Conservation (phyloP, 2,888 invertebrate species). For the Leptura quadrifasciata region DNA sequence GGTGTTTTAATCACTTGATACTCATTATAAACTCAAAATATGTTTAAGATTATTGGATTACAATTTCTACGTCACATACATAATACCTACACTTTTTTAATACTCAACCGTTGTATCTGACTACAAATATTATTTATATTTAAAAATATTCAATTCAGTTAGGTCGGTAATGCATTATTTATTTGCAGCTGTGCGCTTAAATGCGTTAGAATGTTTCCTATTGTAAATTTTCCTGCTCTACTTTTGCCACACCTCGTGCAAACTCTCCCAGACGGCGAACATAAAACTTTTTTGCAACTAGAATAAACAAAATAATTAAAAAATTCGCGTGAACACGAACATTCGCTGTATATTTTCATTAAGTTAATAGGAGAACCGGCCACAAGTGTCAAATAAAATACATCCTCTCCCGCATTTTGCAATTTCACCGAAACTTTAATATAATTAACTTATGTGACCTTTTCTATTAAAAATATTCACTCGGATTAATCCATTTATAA, state of each 20-base stretch:
- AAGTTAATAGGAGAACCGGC: neutral
- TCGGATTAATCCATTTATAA: slow-evolving; percentile 28
- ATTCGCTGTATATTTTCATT: slow-evolving; percentile 3
- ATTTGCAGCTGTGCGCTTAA: too few relatives aligned
- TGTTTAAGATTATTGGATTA: too few relatives aligned
- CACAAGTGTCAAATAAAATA: neutral
- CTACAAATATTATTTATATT: too few relatives aligned
- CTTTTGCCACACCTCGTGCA: neutral
- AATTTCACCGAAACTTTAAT: slow-evolving; percentile 40
- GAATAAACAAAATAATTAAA: neutral
- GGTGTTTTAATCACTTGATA: too few relatives aligned
- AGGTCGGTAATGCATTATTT: too few relatives aligned
- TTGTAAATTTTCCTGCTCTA: neutral
- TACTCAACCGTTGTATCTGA: too few relatives aligned
- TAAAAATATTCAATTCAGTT: too few relatives aligned
- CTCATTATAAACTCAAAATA: too few relatives aligned
- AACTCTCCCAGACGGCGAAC: neutral
- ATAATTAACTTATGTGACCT: slow-evolving; percentile 43
- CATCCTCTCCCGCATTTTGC: slow-evolving; percentile 32
- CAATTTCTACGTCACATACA: too few relatives aligned
- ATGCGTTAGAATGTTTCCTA: neutral
- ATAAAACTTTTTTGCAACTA: neutral
- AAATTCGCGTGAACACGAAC: neutral
- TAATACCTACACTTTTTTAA: too few relatives aligned
- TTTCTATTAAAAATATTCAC: slow-evolving; percentile 40